Evolutionary conservation across 2,113 vertebrate genomes (phyloP), one percentile per base, ranked within the genome.

Genomic region (Ophiodon elongatus): DNA sequence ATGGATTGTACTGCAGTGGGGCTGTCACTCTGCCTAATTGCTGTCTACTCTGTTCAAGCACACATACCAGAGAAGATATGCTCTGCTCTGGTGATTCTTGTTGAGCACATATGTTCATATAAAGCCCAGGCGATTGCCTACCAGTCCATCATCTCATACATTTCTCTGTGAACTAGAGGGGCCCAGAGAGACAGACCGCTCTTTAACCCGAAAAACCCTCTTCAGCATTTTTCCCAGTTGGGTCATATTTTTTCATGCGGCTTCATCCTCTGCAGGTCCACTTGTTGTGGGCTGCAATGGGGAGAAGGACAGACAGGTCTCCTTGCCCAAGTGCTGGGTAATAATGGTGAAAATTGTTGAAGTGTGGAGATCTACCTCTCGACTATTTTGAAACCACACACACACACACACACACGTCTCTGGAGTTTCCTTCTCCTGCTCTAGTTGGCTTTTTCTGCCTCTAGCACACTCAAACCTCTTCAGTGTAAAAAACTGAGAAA

Each of bases 1-100:
- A 83, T 81, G 79, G 64, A 74, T 88, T 89, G 67, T 85, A 71
- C 62, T 66, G 52, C 85, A 84, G 72, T 57, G 63, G 79, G 73
- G 70, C 77, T 89, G 88, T 87, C 86, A 88, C 77, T 74, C 86
- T 82, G 81, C 88, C 85, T 91, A 92, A 93, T 92, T 91, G 89
- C 84, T 83, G 76, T 88, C 84, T 88, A 43, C 65, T 73, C 66
- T 85, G 70, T 76, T 83, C 84, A 85, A 84, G 81, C 71, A 83
- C 80, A 84, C 59, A 79, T 78, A 81, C 68, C 79, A 84, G 70
- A 83, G 77, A 85, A 77, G 79, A 85, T 89, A 76, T 63, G 77
- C 83, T 89, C 35, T 79, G 66, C 80, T 90, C 78, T 83, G 79
- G 78, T 87, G 84, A 85, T 84, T 91, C 78, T 86, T 83, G 78